Evolutionary conservation across 1,140 invertebrate species (phyloP).

Genomic region (Gryllus bimaculatus): DNA sequence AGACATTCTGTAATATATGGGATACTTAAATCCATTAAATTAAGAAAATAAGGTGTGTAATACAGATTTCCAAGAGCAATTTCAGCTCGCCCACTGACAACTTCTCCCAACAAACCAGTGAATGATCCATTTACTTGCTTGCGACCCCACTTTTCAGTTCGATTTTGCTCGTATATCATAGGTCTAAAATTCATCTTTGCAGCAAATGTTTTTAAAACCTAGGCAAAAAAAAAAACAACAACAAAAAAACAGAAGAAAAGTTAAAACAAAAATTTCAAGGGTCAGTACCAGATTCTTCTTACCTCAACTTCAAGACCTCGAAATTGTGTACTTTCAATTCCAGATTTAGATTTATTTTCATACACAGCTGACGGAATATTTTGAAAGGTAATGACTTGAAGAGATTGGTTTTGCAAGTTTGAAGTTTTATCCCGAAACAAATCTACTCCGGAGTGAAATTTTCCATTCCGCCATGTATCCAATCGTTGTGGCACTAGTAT

Average conservation of each 20-base stretch:
- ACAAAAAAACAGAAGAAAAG: neutral
- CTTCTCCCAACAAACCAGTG: conserved; percentile 49
- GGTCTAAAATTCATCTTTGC: conserved; percentile 58
- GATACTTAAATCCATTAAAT: conserved; percentile 61
- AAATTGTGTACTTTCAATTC: conserved; percentile 3
- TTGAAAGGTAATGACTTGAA: conserved; percentile 7
- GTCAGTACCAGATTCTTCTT: conserved; percentile 14
- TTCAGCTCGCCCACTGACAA: conserved; percentile 38
- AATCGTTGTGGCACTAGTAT: conserved; percentile 44
- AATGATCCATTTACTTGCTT: conserved; percentile 47
- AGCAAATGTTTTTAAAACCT: conserved; percentile 57
- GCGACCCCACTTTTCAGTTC: conserved; percentile 53
- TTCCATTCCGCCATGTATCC: conserved; percentile 50
- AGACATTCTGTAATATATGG: conserved; percentile 72
- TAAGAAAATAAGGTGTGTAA: conserved; percentile 55
- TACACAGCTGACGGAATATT: neutral
- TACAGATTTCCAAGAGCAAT: conserved; percentile 69
- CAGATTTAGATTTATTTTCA: neutral
- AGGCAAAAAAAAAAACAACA: conserved; percentile 8
- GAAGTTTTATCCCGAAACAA: conserved; percentile 37
- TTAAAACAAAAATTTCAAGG: neutral
- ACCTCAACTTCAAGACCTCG: conserved; percentile 54
- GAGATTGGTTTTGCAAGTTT: neutral
- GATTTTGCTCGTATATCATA: conserved; percentile 49
- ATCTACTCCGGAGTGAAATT: conserved; percentile 32